Conservation (phyloP, 37 sponge, comb jelly and placozoan species). For the Hexactinellida sp. region DNA sequence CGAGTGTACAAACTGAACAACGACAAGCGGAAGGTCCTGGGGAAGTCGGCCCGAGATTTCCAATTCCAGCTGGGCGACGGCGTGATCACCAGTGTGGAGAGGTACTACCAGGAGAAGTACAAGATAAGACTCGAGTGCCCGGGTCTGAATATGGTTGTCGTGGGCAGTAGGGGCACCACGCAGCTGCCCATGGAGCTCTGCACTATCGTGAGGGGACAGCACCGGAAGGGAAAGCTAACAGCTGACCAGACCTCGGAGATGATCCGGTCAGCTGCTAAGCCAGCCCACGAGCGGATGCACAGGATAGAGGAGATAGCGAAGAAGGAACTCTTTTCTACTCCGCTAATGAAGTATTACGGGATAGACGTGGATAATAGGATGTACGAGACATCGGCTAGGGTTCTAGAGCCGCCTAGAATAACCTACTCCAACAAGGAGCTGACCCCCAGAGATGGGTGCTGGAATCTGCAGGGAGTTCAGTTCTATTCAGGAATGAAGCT, state of each 20-base stretch:
- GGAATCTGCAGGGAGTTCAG: conserved; percentile 39
- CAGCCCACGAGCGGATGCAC: conserved; percentile 28
- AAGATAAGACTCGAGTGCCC: conserved; percentile 26
- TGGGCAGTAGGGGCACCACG: conserved; percentile 26
- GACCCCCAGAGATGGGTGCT: conserved; percentile 24
- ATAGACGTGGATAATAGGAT: conserved; percentile 28
- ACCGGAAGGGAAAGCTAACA: conserved; percentile 37
- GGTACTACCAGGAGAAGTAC: conserved; percentile 43
- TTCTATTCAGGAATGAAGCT: conserved; percentile 28
- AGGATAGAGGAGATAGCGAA: not conserved
- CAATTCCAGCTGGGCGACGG: conserved; percentile 24
- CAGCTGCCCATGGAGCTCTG: conserved; percentile 35
- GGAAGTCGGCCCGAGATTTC: not conserved
- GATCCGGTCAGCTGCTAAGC: conserved; percentile 44
- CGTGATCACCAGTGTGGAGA: conserved; percentile 14
- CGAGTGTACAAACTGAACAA: conserved; percentile 29
- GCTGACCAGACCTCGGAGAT: conserved; percentile 41
- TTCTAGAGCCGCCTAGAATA: conserved; percentile 39
- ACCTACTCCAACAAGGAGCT: conserved; percentile 14
- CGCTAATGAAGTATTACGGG: conserved; percentile 31
- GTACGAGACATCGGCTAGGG: conserved; percentile 30
- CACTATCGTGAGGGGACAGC: conserved; percentile 45
- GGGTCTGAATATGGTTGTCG: conserved; percentile 40
- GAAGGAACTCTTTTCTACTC: conserved; percentile 9
- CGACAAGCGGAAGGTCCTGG: conserved; percentile 15